These are phyloP conservation scores for Globodera rostochiensis DNA, from an alignment of 1,140 invertebrate species.

Conservation along the genomic window DNA sequence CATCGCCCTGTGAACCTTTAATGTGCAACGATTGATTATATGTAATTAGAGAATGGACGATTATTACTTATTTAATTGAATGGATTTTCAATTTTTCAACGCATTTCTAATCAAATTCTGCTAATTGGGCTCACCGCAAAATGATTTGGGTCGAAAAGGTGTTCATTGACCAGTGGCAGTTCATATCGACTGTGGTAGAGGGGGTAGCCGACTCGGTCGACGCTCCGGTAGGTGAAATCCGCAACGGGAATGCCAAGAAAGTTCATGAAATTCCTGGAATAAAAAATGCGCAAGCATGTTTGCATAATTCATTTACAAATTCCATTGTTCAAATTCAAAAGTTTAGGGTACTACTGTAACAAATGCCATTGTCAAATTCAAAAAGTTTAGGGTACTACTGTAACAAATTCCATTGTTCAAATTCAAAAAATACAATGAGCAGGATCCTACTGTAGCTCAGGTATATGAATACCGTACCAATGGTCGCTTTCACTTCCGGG, in stretches of 20 bases:
- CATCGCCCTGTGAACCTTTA: slow-evolving; percentile 62
- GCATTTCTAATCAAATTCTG: too few relatives aligned
- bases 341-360: too few relatives aligned
- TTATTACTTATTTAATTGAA: too few relatives aligned
- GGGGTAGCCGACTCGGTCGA: slow-evolving; percentile 58
- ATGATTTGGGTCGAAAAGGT: slow-evolving; percentile 63
- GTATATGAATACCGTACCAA: neutral
- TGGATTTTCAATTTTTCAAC: too few relatives aligned
- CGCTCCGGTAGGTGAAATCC: slow-evolving; percentile 56
- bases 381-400: too few relatives aligned
- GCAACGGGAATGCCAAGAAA: slow-evolving; percentile 63
- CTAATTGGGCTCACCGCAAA: neutral
- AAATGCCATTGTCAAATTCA: too few relatives aligned
- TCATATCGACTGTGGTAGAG: slow-evolving; percentile 68
- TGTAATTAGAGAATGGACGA: too few relatives aligned
- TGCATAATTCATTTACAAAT: neutral
- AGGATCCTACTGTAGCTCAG: neutral
- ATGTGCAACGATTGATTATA: too few relatives aligned
- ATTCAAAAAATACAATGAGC: neutral
- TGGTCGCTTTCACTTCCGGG: slow-evolving; percentile 66
- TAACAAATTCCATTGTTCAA: neutral
- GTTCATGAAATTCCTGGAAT: slow-evolving; percentile 58
- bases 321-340: too few relatives aligned
- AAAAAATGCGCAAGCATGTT: neutral
- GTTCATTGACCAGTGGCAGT: slow-evolving; percentile 66